A percentile compares a stretch with the other conserved stretches of the same genome.
Conservation (phyloP, 2,888 invertebrate genomes). For the Drosophila affinis region DNA sequence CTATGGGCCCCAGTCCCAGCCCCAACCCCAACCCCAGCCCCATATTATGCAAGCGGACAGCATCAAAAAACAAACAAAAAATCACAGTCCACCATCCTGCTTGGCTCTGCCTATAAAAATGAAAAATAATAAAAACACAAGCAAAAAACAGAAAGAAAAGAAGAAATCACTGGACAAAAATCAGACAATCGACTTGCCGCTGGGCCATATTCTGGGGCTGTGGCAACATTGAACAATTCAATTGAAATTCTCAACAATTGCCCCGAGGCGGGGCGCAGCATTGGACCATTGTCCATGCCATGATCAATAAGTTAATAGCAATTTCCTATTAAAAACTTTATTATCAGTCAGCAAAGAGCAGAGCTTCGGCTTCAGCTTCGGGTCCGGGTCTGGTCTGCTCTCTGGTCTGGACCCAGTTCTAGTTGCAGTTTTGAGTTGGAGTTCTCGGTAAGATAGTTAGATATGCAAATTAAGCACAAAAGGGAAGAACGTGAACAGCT, state of each 20-base stretch:
- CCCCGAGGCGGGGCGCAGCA: background rate
- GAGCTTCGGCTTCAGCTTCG: background rate
- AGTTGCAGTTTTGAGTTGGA: background rate
- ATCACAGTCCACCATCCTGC: conserved; percentile 22
- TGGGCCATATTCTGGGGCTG: conserved; percentile 25
- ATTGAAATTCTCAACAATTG: conserved; percentile 66
- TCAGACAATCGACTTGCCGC: conserved; percentile 35
- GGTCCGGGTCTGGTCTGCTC: background rate
- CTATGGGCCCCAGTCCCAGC: conserved; percentile 31
- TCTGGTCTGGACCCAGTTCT: background rate
- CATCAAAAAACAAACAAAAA: conserved; percentile 18
- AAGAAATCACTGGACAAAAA: background rate
- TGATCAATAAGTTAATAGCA: conserved; percentile 74
- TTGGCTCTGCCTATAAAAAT: conserved; percentile 5
- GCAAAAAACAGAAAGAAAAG: background rate
- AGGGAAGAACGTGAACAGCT: conserved; percentile 22
- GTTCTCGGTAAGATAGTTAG: conserved; percentile 62
- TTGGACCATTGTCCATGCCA: conserved; percentile 58
- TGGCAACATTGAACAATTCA: conserved; percentile 71
- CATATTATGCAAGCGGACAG: conserved; percentile 42
- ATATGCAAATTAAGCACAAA: conserved; percentile 63
- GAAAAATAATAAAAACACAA: conserved; percentile 22
- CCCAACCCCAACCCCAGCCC: conserved; percentile 12
- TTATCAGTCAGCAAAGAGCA: conserved; percentile 57
- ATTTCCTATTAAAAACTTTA: conserved; percentile 78